Evolutionary conservation across 2,797 vertebrate species (phyloP).

Genomic region (Gadopsis marmoratus): DNA sequence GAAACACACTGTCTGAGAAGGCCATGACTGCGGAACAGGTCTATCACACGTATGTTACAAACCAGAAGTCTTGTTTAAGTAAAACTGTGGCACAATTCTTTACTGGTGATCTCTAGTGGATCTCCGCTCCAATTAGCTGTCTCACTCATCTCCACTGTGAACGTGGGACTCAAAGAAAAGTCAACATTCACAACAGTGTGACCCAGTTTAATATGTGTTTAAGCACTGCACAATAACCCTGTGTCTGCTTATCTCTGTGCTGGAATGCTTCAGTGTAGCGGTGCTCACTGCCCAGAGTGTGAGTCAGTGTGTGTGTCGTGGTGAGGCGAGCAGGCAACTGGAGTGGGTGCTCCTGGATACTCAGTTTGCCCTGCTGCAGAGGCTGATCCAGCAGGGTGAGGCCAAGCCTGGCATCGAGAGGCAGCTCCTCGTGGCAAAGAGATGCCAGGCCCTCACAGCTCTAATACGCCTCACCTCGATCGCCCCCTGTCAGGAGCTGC

Average conservation of each 20-base stretch:
- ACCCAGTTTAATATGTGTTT: conserved; percentile 21
- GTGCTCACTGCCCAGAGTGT: conserved; percentile 77
- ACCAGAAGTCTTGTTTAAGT: neutral
- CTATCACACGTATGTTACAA: conserved; percentile 77
- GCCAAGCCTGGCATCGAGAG: conserved; percentile 9
- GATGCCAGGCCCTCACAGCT: conserved; percentile 66
- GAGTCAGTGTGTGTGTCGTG: conserved; percentile 78
- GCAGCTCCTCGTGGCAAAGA: conserved; percentile 71
- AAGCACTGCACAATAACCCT: neutral
- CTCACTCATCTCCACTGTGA: neutral
- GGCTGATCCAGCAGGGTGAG: conserved; percentile 71
- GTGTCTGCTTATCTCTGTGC: conserved; percentile 35
- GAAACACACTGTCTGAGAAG: conserved; percentile 34
- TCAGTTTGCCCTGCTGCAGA: conserved; percentile 80
- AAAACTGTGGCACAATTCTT: neutral
- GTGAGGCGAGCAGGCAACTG: conserved; percentile 78
- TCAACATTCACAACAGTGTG: conserved; percentile 12
- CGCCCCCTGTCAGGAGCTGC: conserved; percentile 68
- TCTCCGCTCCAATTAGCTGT: neutral
- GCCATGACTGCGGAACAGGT: conserved; percentile 77
- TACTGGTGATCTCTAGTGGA: neutral
- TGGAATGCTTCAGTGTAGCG: conserved; percentile 65
- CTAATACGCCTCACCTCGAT: conserved; percentile 71
- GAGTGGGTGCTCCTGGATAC: conserved; percentile 80
- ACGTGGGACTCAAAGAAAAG: conserved; percentile 28